Conservation (phyloP, 2,888 invertebrate genomes). For the Apantesis nais region DNA sequence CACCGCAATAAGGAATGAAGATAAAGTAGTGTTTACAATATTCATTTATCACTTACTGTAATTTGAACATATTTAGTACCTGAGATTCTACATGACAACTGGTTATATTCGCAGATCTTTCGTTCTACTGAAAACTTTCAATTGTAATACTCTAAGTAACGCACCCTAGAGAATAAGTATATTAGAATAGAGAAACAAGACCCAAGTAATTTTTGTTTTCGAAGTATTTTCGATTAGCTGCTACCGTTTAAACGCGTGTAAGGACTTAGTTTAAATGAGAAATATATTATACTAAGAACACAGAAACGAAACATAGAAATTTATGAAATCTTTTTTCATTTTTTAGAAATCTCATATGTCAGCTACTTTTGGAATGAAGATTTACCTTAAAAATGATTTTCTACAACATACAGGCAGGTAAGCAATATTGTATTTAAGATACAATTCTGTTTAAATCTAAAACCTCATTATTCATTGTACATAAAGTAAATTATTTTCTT, state of each 20-base stretch:
- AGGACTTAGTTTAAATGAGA: not conserved
- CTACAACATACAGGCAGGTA: conserved; percentile 97
- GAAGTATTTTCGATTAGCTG: not conserved
- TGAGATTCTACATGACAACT: not conserved
- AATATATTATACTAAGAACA: not conserved
- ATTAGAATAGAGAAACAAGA: not conserved
- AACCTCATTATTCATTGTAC: too few species aligned
- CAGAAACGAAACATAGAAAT: not conserved
- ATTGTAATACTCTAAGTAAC: not conserved
- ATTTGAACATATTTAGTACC: not conserved
- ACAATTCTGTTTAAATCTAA: not conserved
- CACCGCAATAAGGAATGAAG: not conserved
- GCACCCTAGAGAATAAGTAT: not conserved
- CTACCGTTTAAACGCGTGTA: not conserved
- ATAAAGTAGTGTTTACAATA: not conserved
- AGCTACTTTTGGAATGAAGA: conserved; percentile 91
- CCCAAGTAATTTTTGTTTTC: not conserved
- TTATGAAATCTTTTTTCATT: conserved; percentile 37
- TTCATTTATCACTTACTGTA: not conserved
- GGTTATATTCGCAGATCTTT: not conserved
- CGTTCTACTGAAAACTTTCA: not conserved
- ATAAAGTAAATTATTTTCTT: not conserved
- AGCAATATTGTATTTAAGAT: not conserved
- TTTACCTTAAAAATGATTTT: conserved; percentile 97
- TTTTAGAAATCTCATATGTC: conserved; percentile 94